These are phyloP conservation scores for Lasaia peninsularis DNA, from an alignment of 1,140 invertebrate species.

Conservation along the genomic window DNA sequence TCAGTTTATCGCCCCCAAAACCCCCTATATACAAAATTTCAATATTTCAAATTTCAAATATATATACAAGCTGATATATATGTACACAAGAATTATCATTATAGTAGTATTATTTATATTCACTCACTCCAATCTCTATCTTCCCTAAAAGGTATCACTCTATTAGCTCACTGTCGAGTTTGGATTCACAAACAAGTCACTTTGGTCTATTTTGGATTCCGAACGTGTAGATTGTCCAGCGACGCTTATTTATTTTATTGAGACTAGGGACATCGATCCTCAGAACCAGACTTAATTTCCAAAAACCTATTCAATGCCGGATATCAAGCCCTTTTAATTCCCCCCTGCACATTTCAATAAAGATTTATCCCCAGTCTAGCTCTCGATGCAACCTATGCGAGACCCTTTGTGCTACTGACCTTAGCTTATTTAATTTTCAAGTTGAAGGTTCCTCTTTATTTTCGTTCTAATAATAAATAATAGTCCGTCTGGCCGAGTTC, in stretches of 20 bases:
- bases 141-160: too few species aligned
- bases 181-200: too few species aligned
- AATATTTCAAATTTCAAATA: too few species aligned
- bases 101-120: too few species aligned
- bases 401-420: constrained; percentile 54
- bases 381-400: constrained; percentile 52
- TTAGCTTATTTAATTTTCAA: constrained; percentile 68
- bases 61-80: too few species aligned
- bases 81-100: too few species aligned
- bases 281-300: constrained; percentile 2
- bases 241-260: not conserved
- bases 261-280: constrained; percentile 10
- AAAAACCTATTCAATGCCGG: constrained; percentile 29
- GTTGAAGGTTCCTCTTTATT: constrained; percentile 68
- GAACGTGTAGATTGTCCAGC: too few species aligned
- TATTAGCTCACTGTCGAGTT: too few species aligned
- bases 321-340: constrained; percentile 43
- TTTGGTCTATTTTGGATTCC: too few species aligned
- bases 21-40: too few species aligned
- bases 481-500: constrained; percentile 49
- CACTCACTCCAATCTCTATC: too few species aligned
- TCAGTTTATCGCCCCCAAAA: too few species aligned
- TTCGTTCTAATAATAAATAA: constrained; percentile 49
- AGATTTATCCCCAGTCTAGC: constrained; percentile 41
- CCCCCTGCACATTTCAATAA: constrained; percentile 29